Evolutionary conservation across 2,888 invertebrate species (phyloP).

Genomic region (Seladonia tumulorum): DNA sequence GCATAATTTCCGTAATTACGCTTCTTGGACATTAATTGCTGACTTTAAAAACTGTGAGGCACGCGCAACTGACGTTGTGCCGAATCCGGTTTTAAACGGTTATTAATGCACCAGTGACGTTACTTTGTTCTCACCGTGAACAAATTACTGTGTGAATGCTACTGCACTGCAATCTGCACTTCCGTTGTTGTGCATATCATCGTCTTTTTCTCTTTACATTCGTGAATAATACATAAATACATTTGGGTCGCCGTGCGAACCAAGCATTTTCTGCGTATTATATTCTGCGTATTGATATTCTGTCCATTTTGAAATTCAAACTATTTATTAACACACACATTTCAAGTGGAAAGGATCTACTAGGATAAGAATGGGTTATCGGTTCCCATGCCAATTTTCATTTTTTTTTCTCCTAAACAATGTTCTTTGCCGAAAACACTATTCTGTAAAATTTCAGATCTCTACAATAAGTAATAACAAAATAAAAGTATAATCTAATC

Average conservation of each 20-base stretch:
- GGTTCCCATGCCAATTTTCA: not conserved
- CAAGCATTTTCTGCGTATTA: not conserved
- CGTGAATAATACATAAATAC: conserved; percentile 73
- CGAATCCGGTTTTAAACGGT: conserved; percentile 25
- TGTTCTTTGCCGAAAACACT: not conserved
- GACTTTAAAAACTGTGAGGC: conserved; percentile 1
- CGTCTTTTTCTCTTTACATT: conserved; percentile 46
- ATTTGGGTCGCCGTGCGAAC: conserved; percentile 68
- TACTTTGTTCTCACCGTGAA: conserved; percentile 30
- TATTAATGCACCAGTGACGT: conserved; percentile 40
- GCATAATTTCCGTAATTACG: conserved; percentile 38
- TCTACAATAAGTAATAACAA: not conserved
- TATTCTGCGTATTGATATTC: not conserved
- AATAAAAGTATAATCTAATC: not conserved
- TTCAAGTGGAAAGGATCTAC: not conserved
- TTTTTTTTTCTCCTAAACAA: not conserved
- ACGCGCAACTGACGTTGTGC: conserved; percentile 1
- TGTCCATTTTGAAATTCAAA: not conserved
- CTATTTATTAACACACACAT: conserved; percentile 23
- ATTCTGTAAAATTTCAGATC: too few relatives aligned
- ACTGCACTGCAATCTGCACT: conserved; percentile 24
- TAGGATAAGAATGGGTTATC: not conserved
- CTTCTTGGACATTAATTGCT: conserved; percentile 47
- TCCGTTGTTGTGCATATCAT: conserved; percentile 43
- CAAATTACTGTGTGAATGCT: conserved; percentile 31